These are phyloP conservation scores for Chloroclysta siterata DNA, from an alignment of 2,888 invertebrate species.

Conservation along the genomic window DNA sequence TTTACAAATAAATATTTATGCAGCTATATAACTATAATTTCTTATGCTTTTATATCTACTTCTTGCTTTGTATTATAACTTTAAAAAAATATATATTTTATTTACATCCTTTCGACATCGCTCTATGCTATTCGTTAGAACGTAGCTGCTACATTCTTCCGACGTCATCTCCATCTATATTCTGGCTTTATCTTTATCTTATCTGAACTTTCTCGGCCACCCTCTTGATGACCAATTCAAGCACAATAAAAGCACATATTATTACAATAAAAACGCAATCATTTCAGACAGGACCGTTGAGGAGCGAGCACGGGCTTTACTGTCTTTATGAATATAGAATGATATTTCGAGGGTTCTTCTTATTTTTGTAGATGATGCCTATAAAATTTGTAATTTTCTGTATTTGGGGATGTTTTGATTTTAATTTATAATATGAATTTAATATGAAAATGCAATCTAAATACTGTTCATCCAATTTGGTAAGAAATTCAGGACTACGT, in stretches of 20 bases:
- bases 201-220: slow-evolving; percentile 50
- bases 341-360: slow-evolving; percentile 25
- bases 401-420: background rate
- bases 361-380: slow-evolving; percentile 20
- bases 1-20: too few relatives aligned
- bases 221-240: slow-evolving; percentile 58
- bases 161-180: slow-evolving; percentile 23
- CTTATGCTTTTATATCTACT: too few relatives aligned
- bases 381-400: slow-evolving; percentile 15
- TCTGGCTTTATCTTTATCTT: slow-evolving; percentile 40
- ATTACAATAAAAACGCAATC: slow-evolving; percentile 60
- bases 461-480: too few relatives aligned
- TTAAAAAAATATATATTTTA: too few relatives aligned
- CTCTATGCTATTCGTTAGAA: background rate
- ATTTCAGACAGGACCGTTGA: slow-evolving; percentile 45
- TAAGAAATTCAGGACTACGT: too few relatives aligned
- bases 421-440: too few relatives aligned
- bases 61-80: too few relatives aligned
- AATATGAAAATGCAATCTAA: too few relatives aligned
- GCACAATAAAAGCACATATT: slow-evolving; percentile 47
- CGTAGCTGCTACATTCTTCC: slow-evolving; percentile 24
- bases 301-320: slow-evolving; percentile 38
- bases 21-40: too few relatives aligned
- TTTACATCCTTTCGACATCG: too few relatives aligned
- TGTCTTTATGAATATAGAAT: slow-evolving; percentile 37